Percentiles rank a stretch among this genome's conserved stretches.
These are phyloP conservation scores for Pseudomyrmex pallidus DNA, from an alignment of 1,140 invertebrate genomes.

Conservation along the genomic window DNA sequence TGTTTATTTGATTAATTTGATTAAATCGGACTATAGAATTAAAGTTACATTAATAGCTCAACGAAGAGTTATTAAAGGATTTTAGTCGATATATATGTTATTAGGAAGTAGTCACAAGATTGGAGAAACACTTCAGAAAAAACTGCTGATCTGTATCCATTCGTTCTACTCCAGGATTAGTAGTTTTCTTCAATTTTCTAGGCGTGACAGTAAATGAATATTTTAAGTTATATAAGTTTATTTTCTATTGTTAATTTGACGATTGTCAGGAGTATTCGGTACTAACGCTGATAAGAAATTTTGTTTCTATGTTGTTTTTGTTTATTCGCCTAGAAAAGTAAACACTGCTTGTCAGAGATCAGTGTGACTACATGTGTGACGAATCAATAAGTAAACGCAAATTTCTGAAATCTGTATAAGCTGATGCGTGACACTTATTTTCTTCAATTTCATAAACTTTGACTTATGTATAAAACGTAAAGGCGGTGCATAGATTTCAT, in stretches of 20 bases:
- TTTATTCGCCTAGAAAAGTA: no score
- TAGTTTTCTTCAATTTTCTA: constrained; percentile 18
- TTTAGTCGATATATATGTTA: no score
- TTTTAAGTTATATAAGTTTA: constrained; percentile 30
- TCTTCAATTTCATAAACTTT: constrained; percentile 35
- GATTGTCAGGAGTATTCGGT: constrained; percentile 22
- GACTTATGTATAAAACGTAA: background rate
- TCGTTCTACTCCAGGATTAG: no score
- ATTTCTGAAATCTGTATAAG: constrained; percentile 16
- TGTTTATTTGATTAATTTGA: no score
- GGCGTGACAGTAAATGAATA: background rate
- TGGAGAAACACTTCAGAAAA: no score
- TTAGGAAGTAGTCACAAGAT: no score
- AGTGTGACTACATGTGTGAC: constrained; percentile 1
- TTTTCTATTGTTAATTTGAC: constrained; percentile 32
- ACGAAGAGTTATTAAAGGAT: no score
- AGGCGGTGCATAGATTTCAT: constrained; percentile 51
- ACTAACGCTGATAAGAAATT: background rate
- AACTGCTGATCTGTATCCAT: no score
- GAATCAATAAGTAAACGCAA: background rate
- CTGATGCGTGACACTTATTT: constrained; percentile 21
- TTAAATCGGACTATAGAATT: no score
- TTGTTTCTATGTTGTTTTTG: constrained; percentile 1
- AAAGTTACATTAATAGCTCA: no score
- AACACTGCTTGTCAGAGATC: no score